Evolutionary conservation across 2,888 invertebrate genomes (phyloP), one percentile per base, ranked within the genome.

Genomic region (Stenodera caucasica): DNA sequence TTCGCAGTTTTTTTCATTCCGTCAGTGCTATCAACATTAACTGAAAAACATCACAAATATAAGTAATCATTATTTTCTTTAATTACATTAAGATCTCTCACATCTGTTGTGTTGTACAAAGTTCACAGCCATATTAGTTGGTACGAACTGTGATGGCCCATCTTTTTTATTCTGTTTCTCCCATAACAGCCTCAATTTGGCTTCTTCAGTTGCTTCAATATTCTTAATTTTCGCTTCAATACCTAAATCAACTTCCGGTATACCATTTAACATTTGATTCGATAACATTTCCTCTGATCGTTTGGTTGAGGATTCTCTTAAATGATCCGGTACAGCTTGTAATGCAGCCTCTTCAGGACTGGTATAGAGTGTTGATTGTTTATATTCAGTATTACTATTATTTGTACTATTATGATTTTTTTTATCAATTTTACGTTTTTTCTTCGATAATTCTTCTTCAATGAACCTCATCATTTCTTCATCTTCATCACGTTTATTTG

Each of bases 191-290:
- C 90, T 92, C 78, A 96, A 88, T 82, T 98, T 99, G 0, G 98
- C 98, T 76, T 96, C 97, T 81, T 99, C 99, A 0, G 99, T 99
- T 0, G 97, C 96, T 84, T 99, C 97, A 70, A 99, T 99, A 79
- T 99, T 99, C 75, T 90, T 90, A 65, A 99, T 99, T 83, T 99
- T 98, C 0, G 96, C 96, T 75, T 98, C 96, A 71, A 99, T 97
- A n/a, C 99, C 99, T 55, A 99, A 85, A 82, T 99, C 98, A 0
- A 99, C 95, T 84, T 99, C 99, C 0, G 99, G 99, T 68, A 99
- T 99, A 35, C 99, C 99, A 76, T 96, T 98, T 4, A 99, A 84
- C 99, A 99, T 99, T 84, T 99, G 98, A 85, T 98, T 98, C 2
- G 98, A 98, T 72, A 99, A 86, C 96, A 99, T 98, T 83, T 99